Evolutionary conservation across 2,797 vertebrate genomes (phyloP), one percentile per base, ranked within the genome.

Genomic region (Paguma larvata): DNA sequence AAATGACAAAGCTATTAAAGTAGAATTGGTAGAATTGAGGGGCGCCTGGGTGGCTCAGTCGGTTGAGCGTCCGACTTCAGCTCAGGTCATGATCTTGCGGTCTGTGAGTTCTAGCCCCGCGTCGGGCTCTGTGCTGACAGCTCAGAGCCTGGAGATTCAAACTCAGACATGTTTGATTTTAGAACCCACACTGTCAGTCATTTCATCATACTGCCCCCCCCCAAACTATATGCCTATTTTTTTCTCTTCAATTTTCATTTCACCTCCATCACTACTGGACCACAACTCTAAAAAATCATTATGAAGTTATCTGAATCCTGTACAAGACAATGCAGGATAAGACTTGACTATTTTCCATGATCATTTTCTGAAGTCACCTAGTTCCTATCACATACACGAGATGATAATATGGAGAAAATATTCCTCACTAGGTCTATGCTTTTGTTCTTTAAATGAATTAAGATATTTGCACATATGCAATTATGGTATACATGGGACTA

Each of bases 281-380:
- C 38, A 67, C 13, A 77, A 0, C 12, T 88, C 56, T 32, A 67
- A 92, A 21, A 75, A 75, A 75, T 75, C 41, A 38, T 72, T 38
- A 75, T 3, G 2, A 96, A 72, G 25, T 62, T 85, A 41, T n/a
- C 77, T 92, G 38, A 82, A 59, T 82, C 23, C 48, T 88, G n/a
- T 23, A 68, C 4, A 80, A 38, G 32, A 14, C 84, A 86, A 93
- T 30, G 3, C 73, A n/a, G 13, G 9, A 13, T 63, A 94, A 65
- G 51, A 93, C 10, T 56, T 96, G n/a, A 95, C n/a, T 79, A 56
- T 87, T 62, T 79, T 56, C 25, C 89, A 30, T 85, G 51, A 85
- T 4, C 4, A 44, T 79, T 12, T 82, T 94, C 73, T 88, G 56
- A 82, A 85, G 16, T 85, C 32, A n/a, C 5, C 18, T 46, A 92